Conservation (phyloP, 2,113 vertebrate species). For the Oriolus oriolus region DNA sequence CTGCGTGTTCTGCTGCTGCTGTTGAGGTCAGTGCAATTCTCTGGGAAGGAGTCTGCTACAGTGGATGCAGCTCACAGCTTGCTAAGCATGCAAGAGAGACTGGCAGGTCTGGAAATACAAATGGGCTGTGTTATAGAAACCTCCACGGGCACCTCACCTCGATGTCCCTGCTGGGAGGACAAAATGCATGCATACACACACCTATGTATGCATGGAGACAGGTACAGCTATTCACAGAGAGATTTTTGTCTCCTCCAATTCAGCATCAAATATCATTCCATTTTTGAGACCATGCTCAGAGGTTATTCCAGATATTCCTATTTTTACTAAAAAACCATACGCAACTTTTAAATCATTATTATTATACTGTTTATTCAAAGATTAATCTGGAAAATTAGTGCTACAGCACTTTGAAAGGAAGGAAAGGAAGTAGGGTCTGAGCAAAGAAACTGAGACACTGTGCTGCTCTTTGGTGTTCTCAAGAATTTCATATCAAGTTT, state of each 20-base stretch:
- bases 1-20: not conserved
- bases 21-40: not conserved
- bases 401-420: not conserved
- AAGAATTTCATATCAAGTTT: not conserved
- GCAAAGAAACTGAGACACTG: not conserved
- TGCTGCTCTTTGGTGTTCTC: not conserved
- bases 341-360: not conserved
- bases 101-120: not conserved
- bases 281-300: not conserved
- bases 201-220: accelerated
- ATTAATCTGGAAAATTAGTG: not conserved
- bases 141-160: not conserved
- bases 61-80: not conserved
- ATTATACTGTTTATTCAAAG: not conserved
- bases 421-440: not conserved
- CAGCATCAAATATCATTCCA: not conserved
- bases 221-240: not conserved
- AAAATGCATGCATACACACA: accelerated
- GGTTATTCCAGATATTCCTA: not conserved
- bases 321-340: not conserved
- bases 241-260: not conserved
- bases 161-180: not conserved
- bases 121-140: not conserved
- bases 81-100: not conserved
- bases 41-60: not conserved